Percentiles rank a stretch among this genome's conserved stretches.
phyloP scores from a whole-genome alignment of 2,888 invertebrate species.

The Zygaena filipendulae region DNA sequence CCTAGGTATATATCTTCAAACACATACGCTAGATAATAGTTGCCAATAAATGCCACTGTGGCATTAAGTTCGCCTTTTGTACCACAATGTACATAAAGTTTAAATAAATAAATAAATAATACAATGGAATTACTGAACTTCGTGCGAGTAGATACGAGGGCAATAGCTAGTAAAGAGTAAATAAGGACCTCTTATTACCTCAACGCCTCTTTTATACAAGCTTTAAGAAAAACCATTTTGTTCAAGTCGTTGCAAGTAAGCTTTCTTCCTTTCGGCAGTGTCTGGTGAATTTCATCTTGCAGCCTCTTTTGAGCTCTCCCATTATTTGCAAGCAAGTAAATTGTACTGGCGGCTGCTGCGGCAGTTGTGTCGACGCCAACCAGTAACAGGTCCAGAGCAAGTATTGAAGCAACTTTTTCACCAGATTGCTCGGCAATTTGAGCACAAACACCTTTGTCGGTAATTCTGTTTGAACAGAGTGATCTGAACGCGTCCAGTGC shows the following conservation, averaged over 20 bases:
- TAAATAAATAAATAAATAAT: too few species aligned
- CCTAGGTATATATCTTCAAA: too few species aligned
- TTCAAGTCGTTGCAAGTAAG: conserved; percentile 72
- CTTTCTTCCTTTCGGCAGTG: conserved; percentile 63
- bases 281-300: conserved; percentile 69
- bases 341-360: conserved; percentile 77
- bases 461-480: conserved; percentile 55
- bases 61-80: too few species aligned
- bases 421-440: conserved; percentile 43
- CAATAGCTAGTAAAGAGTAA: too few species aligned
- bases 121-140: too few species aligned
- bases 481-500: conserved; percentile 78
- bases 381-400: conserved; percentile 80
- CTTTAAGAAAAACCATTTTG: conserved; percentile 75
- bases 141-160: too few species aligned
- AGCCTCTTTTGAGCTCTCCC: conserved; percentile 73
- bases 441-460: conserved; percentile 54
- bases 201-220: conserved; percentile 82
- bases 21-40: too few species aligned
- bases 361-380: conserved; percentile 89
- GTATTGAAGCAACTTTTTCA: conserved; percentile 70
- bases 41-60: too few species aligned
- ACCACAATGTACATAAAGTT: too few species aligned
- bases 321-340: conserved; percentile 80
- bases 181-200: conserved; percentile 68